Conservation (phyloP, 2,113 vertebrate species). For the Grallaria varia region DNA sequence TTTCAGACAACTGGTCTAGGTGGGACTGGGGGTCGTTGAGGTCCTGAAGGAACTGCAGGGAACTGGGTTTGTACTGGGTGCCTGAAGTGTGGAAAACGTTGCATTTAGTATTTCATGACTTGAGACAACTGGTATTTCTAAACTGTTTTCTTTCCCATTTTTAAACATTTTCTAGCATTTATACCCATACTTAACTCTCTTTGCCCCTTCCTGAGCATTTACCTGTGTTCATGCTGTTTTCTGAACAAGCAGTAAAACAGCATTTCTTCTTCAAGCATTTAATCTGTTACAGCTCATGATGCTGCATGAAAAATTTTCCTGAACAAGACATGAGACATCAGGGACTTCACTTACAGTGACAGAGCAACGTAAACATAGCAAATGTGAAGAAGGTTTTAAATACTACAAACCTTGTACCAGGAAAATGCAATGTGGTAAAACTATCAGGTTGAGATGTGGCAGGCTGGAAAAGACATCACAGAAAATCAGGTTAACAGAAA, state of each 20-base stretch:
- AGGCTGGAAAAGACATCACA: background rate
- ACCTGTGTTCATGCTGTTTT: background rate
- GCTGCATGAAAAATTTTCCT: background rate
- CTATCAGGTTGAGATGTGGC: background rate
- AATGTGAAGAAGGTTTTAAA: background rate
- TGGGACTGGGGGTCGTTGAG: background rate
- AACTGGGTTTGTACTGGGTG: background rate
- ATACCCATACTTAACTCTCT: background rate
- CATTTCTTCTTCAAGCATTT: background rate
- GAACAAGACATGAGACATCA: background rate
- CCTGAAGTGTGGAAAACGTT: background rate
- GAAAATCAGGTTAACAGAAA: background rate
- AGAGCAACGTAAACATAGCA: background rate
- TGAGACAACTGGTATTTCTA: background rate
- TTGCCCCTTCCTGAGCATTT: background rate
- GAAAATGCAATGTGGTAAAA: constrained; percentile 29
- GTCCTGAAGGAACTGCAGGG: background rate
- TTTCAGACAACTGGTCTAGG: constrained; percentile 1
- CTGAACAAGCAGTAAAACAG: background rate
- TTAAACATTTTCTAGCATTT: background rate
- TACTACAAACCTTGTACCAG: constrained; percentile 47
- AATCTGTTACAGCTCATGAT: background rate
- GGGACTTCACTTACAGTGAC: background rate
- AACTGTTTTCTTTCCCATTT: background rate
- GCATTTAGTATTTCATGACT: background rate